Percentiles rank a stretch among this genome's conserved stretches.
Conservation (phyloP, 2,888 invertebrate species). For the Lasioglossum morio region DNA sequence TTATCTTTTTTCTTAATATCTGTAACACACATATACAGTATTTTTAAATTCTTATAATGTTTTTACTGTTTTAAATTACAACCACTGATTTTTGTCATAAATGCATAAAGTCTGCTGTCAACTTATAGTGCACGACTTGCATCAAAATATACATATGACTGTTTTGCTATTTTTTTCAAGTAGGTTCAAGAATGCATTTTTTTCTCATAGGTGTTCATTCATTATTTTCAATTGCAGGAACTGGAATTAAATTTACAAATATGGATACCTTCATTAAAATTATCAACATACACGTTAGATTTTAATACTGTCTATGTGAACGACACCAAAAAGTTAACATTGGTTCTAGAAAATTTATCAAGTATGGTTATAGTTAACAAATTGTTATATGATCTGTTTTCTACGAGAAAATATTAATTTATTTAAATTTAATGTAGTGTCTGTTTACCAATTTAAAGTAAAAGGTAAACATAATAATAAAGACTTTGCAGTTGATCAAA, state of each 20-base stretch:
- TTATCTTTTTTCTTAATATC: no score
- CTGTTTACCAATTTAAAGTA: conserved; percentile 36
- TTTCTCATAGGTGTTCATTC: not conserved
- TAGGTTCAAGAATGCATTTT: not conserved
- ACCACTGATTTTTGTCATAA: no score
- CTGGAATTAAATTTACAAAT: conserved; percentile 71
- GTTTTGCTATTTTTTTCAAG: not conserved
- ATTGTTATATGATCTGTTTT: not conserved
- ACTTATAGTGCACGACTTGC: not conserved
- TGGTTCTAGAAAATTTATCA: conserved; percentile 72
- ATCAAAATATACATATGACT: not conserved
- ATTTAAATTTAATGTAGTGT: conserved; percentile 49
- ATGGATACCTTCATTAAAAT: conserved; percentile 68
- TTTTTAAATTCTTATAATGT: no score
- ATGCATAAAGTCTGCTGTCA: no score
- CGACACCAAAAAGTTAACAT: conserved; percentile 64
- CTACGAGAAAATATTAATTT: not conserved
- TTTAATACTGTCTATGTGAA: conserved; percentile 74
- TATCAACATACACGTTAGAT: conserved; percentile 69
- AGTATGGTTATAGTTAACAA: conserved; percentile 59
- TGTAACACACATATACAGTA: no score
- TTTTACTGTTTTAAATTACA: no score
- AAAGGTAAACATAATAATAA: conserved; percentile 19
- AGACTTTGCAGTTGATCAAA: conserved; percentile 37
- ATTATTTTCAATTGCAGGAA: conserved; percentile 66